phyloP scores from a whole-genome alignment of 1,140 invertebrate species.

The Panulirus ornatus region DNA sequence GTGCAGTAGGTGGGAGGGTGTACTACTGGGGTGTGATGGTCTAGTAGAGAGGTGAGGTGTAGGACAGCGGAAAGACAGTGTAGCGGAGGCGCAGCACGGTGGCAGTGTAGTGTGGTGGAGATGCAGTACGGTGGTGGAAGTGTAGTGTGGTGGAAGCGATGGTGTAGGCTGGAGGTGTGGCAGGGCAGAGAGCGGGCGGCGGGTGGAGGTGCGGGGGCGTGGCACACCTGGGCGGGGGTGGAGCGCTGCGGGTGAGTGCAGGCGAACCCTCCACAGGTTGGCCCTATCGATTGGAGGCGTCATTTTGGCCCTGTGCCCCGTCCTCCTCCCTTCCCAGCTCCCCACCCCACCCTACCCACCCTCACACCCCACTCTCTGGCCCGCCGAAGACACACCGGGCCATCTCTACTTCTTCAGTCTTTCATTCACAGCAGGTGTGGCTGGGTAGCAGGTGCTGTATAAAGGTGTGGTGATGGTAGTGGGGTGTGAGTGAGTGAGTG shows the following conservation, averaged over 20 bases:
- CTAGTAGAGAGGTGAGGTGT: no score
- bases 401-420: no score
- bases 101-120: not conserved
- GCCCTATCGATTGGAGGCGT: slow-evolving; percentile 30
- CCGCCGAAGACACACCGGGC: no score
- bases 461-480: no score
- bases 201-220: not conserved
- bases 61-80: not conserved
- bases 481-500: no score
- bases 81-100: not conserved
- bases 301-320: slow-evolving; percentile 11
- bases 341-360: not conserved
- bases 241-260: slow-evolving; percentile 15
- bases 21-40: not conserved
- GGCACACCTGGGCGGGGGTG: slow-evolving; percentile 16
- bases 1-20: no score
- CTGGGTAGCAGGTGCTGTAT: no score
- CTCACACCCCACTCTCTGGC: no score
- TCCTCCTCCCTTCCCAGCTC: not conserved
- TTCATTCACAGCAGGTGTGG: no score
- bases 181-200: not conserved
- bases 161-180: not conserved
- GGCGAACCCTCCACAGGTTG: slow-evolving; percentile 22
- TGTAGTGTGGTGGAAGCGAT: not conserved
- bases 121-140: not conserved